A percentile compares a stretch with the other conserved stretches of the same genome.
Evolutionary conservation across 2,797 vertebrate species (phyloP).

Genomic region (Rhynchonycteris naso): DNA sequence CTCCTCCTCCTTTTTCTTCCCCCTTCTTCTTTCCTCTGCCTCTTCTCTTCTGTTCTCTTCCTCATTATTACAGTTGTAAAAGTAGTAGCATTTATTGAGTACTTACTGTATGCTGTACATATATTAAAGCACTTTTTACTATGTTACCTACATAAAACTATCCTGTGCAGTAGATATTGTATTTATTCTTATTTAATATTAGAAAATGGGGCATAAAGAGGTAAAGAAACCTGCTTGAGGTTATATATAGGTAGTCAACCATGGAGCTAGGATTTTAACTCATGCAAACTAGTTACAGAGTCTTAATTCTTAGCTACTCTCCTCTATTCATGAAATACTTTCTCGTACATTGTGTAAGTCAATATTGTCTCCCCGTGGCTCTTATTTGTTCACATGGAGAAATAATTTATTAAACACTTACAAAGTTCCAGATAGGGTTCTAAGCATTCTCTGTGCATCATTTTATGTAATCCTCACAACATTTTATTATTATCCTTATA

Average conservation of each 20-base stretch:
- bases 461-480: not conserved
- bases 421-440: not conserved
- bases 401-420: not conserved
- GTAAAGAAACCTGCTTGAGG: not conserved
- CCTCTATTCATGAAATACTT: not conserved
- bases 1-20: too few relatives aligned
- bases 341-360: not conserved
- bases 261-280: not conserved
- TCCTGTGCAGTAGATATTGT: not conserved
- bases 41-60: too few relatives aligned
- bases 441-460: not conserved
- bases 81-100: not conserved
- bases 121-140: not conserved
- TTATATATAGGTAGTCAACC: not conserved
- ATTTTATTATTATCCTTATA: not conserved
- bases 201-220: not conserved
- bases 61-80: not conserved
- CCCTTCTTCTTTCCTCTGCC: not conserved
- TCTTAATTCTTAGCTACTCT: not conserved
- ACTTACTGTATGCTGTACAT: not conserved
- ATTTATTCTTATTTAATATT: not conserved
- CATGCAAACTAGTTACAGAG: not conserved
- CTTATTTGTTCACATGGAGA: not conserved
- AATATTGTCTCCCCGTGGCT: not conserved
- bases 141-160: not conserved